phyloP scores from a whole-genome alignment of 2,888 invertebrate genomes.

The Pantelozetes paolii region DNA sequence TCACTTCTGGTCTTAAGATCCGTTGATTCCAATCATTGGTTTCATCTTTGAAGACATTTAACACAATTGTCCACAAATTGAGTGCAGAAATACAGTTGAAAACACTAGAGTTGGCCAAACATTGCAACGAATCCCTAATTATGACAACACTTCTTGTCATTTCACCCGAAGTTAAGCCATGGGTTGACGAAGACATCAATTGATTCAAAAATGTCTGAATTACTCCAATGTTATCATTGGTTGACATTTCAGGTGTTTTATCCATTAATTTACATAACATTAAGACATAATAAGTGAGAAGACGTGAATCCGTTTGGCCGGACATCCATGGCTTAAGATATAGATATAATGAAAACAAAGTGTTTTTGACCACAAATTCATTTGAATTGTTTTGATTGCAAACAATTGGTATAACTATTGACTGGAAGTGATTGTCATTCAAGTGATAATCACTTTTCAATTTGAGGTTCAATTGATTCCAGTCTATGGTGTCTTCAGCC shows the following conservation, averaged over 20 bases:
- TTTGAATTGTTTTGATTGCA: not conserved
- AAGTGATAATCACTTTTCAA: not conserved
- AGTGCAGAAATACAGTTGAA: not conserved
- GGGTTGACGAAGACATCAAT: not conserved
- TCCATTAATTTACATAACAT: not conserved
- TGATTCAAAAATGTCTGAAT: not conserved
- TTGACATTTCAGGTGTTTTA: not conserved
- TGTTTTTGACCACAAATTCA: not conserved
- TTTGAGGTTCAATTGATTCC: not conserved
- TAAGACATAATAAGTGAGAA: not conserved
- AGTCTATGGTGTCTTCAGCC: not conserved
- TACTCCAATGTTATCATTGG: not conserved
- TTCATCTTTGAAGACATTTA: not conserved
- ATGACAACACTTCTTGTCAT: not conserved
- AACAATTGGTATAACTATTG: slow-evolving; percentile 8
- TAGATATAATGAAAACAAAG: not conserved
- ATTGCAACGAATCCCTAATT: not conserved
- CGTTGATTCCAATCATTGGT: not conserved
- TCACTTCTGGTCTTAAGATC: not conserved
- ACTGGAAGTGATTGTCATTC: not conserved
- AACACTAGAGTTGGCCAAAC: slow-evolving; percentile 4
- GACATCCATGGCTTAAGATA: not conserved
- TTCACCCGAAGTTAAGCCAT: not conserved
- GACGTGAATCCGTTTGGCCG: not conserved
- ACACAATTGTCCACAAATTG: not conserved